Evolutionary conservation across 2,888 invertebrate genomes (phyloP), one percentile per base, ranked within the genome.

Genomic region (Oligia fasciuncula): DNA sequence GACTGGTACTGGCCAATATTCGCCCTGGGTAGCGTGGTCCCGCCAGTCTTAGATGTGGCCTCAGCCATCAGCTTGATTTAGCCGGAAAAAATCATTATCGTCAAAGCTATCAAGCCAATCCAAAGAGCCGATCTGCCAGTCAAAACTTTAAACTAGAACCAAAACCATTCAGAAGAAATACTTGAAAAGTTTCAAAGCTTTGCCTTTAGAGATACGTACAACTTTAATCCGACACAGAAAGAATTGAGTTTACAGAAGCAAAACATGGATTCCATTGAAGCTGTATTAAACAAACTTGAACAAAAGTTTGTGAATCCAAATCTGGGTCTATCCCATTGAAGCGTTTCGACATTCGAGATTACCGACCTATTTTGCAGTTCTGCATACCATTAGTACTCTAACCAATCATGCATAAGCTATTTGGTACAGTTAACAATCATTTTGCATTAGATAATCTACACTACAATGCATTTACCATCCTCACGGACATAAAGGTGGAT

Each of bases 1-100:
- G 97, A 97, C 77, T 97, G 97, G 97, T 98, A 97, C 93, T 98
- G 98, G 98, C 97, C 97, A 92, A 97, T 98, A 83, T 98, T 98
- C 93, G 95, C 95, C 35, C 94, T 98, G 83, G 97, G 97, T 85
- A 97, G 97, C 13, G 93, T 97, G 6, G 78, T 97, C 46, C 98
- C 98, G 0, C 94, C 96, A 2, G 23, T 95, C 0, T 91, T 96
- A 63, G 97, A 97, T 87, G 85, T 93, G 17, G 72, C 90, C 23
- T 90, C 93, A 8, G 94, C 95, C 1, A 40, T n/a, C 17, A 71
- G 17, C 11, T 40, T 17, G 9, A 70, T 70, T 40, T 40, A 1
- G 6, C 11, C 2, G 17, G 11, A 40, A 54, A 17, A 54, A 23
- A 71, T 5, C 6, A 57, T 57, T 57, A 49, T 46, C n/a, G 46